Evolutionary conservation across 2,113 vertebrate species (phyloP).

Genomic region (Forbesichthys papilliferus): DNA sequence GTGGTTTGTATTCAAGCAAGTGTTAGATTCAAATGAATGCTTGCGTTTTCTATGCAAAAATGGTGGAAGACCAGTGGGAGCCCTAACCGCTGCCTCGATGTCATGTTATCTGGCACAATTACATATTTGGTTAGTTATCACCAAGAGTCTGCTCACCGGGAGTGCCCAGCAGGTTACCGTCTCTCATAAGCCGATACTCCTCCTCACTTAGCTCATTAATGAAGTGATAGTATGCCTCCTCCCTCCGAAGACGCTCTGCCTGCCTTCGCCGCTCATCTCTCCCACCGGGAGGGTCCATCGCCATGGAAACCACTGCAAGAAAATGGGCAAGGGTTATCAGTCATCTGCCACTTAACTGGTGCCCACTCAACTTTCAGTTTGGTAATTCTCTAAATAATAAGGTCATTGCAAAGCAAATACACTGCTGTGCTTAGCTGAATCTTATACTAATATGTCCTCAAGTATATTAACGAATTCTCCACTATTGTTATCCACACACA

Average conservation of each 20-base stretch:
- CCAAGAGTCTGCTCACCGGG: conserved; percentile 79
- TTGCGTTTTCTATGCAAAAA: no score
- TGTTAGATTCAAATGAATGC: no score
- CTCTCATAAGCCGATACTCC: conserved; percentile 95
- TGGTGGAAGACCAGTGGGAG: no score
- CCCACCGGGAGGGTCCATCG: conserved; percentile 83
- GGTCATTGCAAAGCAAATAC: neutral
- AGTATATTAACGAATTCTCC: neutral
- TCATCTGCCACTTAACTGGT: neutral
- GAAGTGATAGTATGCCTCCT: conserved; percentile 97
- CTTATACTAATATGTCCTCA: neutral
- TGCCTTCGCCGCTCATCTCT: conserved; percentile 86
- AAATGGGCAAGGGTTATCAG: conserved; percentile 22
- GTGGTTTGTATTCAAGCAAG: no score
- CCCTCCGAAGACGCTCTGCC: conserved; percentile 90
- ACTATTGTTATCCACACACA: neutral
- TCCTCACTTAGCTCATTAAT: conserved; percentile 93
- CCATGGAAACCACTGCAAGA: conserved; percentile 70
- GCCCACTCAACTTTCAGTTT: neutral
- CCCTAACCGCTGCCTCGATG: neutral
- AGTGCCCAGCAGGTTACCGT: conserved; percentile 91
- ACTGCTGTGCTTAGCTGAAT: neutral
- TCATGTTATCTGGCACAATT: neutral
- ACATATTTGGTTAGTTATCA: neutral
- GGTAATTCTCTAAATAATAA: neutral